Conservation (phyloP, 1,140 invertebrate genomes). For the Calliphora vicina region DNA sequence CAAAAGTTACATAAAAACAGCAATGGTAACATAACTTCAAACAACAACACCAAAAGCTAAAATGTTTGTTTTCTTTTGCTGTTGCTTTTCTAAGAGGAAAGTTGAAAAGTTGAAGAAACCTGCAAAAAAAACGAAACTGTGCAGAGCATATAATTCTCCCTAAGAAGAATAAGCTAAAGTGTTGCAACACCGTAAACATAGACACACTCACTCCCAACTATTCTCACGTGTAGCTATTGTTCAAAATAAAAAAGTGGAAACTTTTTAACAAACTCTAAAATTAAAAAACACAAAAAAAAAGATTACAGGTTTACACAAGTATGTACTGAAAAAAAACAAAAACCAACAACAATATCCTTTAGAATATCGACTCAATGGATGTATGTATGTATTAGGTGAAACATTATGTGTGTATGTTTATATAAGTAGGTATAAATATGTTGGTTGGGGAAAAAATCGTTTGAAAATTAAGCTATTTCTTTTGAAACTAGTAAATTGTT, state of each 20-base stretch:
- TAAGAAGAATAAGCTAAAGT: background rate
- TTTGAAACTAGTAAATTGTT: too few relatives aligned
- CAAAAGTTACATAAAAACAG: background rate
- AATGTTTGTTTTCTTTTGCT: background rate
- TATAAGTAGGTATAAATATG: background rate
- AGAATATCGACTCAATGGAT: background rate
- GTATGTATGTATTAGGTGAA: too few relatives aligned
- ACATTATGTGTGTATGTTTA: background rate
- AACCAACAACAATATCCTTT: background rate
- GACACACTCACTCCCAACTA: background rate
- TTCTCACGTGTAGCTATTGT: background rate
- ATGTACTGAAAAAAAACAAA: background rate
- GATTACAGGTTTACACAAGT: background rate
- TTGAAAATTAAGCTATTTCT: too few relatives aligned
- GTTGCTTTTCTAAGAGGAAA: background rate
- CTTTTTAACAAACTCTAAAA: background rate
- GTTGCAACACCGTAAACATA: background rate
- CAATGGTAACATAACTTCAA: background rate
- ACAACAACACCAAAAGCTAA: background rate
- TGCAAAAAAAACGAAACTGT: background rate
- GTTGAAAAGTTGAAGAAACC: constrained; percentile 8
- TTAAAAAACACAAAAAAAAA: background rate
- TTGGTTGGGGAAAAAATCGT: background rate
- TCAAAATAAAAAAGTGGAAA: background rate
- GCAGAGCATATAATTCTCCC: background rate